phyloP scores from a whole-genome alignment of 2,113 vertebrate species.

The Benitochromis conjunctus region DNA sequence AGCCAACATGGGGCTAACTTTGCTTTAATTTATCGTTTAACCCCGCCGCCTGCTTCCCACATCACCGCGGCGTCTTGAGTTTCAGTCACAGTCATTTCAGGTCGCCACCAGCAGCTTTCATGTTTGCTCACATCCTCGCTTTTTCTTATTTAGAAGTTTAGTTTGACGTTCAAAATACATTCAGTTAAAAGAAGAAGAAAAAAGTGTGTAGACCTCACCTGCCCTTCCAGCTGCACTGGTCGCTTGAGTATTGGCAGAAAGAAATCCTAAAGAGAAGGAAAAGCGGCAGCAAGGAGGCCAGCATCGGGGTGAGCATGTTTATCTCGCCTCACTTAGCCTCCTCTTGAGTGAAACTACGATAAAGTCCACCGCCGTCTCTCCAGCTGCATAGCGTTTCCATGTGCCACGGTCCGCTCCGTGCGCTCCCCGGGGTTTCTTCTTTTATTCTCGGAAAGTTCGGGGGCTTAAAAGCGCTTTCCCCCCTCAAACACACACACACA shows the following conservation, averaged over 20 bases:
- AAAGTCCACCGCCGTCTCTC: conserved; percentile 37
- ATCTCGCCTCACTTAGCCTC: conserved; percentile 57
- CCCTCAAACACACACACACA: neutral
- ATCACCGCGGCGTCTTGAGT: neutral
- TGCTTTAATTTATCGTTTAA: neutral
- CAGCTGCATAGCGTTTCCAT: conserved; percentile 64
- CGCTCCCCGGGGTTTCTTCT: neutral
- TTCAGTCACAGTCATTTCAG: neutral
- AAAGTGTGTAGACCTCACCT: conserved; percentile 75
- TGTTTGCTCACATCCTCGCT: neutral
- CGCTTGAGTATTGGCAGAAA: conserved; percentile 87
- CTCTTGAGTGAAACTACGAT: conserved; percentile 36
- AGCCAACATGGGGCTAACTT: too few relatives aligned
- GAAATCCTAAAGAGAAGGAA: conserved; percentile 75
- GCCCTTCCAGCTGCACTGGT: conserved; percentile 96
- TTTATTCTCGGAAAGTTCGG: neutral
- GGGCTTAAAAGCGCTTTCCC: neutral
- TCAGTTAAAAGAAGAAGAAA: fast-evolving
- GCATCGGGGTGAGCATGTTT: conserved; percentile 72
- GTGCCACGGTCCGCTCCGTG: conserved; percentile 12
- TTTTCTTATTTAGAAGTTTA: neutral
- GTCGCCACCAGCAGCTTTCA: neutral
- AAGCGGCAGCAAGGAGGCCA: conserved; percentile 70
- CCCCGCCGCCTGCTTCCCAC: neutral
- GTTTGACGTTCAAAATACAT: neutral